phyloP scores from a whole-genome alignment of 1,140 invertebrate genomes.

The Wiebesia pumilae region DNA sequence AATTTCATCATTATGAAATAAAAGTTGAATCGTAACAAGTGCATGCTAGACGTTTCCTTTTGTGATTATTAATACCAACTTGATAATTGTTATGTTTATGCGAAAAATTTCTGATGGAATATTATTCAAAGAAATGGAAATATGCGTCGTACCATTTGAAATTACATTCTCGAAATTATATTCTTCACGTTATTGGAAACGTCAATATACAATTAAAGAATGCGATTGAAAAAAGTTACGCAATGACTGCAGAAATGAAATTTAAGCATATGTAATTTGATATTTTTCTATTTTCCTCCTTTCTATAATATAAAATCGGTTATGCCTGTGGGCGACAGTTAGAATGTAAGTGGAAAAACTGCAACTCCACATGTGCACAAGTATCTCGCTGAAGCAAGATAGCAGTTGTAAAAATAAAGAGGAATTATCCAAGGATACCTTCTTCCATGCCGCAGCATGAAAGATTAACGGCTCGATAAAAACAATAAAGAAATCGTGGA shows the following conservation, averaged over 20 bases:
- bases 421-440: slow-evolving; percentile 37
- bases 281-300: background rate
- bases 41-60: no score
- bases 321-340: background rate
- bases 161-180: no score
- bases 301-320: background rate
- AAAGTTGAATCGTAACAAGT: background rate
- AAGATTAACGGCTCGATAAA: slow-evolving; percentile 35
- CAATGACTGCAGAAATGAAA: background rate
- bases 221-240: background rate
- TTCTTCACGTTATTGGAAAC: background rate
- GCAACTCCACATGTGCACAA: slow-evolving; percentile 16
- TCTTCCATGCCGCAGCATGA: background rate
- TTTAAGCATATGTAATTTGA: background rate
- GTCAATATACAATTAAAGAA: background rate
- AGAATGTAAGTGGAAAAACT: slow-evolving; percentile 18
- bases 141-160: background rate
- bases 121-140: background rate
- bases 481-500: slow-evolving; percentile 43
- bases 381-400: background rate
- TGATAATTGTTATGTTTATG: no score
- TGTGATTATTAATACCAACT: no score
- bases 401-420: slow-evolving; percentile 32
- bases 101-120: no score
- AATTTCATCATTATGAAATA: background rate